Percentiles rank a stretch among this genome's conserved stretches.
These are phyloP conservation scores for Aquatica leii DNA, from an alignment of 2,888 invertebrate species.

Conservation along the genomic window DNA sequence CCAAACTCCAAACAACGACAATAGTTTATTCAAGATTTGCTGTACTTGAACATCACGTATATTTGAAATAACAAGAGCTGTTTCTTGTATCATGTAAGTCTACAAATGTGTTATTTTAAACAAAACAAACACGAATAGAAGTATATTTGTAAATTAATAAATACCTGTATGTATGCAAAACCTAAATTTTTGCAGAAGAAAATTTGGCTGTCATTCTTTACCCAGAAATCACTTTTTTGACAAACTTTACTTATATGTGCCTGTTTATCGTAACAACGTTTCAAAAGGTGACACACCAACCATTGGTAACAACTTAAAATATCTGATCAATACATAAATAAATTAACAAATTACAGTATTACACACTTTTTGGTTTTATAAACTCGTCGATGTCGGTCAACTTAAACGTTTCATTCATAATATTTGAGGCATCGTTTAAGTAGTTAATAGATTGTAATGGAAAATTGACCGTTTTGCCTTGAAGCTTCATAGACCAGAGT, in stretches of 20 bases:
- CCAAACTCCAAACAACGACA: background rate
- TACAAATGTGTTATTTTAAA: background rate
- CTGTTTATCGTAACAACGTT: constrained; percentile 72
- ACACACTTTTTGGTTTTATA: constrained; percentile 64
- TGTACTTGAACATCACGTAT: background rate
- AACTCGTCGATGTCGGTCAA: constrained; percentile 62
- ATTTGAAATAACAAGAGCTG: background rate
- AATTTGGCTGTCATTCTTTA: constrained; percentile 86
- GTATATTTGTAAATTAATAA: background rate
- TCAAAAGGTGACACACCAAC: constrained; percentile 80
- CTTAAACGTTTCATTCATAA: constrained; percentile 66
- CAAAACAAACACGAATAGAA: background rate
- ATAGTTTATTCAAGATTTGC: background rate
- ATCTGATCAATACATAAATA: constrained; percentile 61
- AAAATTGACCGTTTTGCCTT: constrained; percentile 59
- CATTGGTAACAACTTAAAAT: constrained; percentile 77
- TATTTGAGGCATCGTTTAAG: constrained; percentile 64
- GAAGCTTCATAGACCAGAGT: constrained; percentile 63
- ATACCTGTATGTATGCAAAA: constrained; percentile 83
- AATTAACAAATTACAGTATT: constrained; percentile 3
- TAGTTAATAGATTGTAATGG: constrained; percentile 75
- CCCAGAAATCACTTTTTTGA: constrained; percentile 69
- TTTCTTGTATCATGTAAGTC: background rate
- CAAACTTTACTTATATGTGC: constrained; percentile 62
- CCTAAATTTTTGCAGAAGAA: constrained; percentile 82